Evolutionary conservation across 2,888 invertebrate species (phyloP).

Genomic region (Smittia sp.): DNA sequence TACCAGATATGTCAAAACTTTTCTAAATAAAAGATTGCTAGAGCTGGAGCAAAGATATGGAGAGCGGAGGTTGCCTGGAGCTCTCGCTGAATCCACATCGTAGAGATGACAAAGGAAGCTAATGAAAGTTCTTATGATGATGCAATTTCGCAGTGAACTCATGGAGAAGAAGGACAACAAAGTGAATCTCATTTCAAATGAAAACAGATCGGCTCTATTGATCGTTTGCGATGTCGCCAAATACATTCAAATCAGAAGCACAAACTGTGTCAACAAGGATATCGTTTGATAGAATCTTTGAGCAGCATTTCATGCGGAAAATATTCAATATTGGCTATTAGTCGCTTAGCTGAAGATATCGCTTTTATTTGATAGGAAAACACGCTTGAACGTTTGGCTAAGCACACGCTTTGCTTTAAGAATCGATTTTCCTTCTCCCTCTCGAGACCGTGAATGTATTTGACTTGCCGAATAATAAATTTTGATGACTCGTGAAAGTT

Average conservation of each 20-base stretch:
- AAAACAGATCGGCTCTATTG: neutral
- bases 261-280: neutral
- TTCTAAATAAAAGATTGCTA: neutral
- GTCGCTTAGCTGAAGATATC: slow-evolving; percentile 11
- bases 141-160: too few species aligned
- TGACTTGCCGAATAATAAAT: slow-evolving; percentile 15
- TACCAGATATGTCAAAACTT: slow-evolving; percentile 29
- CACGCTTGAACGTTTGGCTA: neutral
- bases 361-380: slow-evolving; percentile 13
- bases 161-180: too few species aligned
- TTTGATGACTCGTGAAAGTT: slow-evolving; percentile 25
- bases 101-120: too few species aligned
- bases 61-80: too few species aligned
- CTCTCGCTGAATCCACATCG: too few species aligned
- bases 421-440: slow-evolving; percentile 6
- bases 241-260: neutral
- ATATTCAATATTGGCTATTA: slow-evolving; percentile 28
- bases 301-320: slow-evolving; percentile 32
- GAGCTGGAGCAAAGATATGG: too few species aligned
- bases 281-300: slow-evolving; percentile 18
- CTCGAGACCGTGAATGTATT: neutral
- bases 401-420: slow-evolving; percentile 4
- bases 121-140: too few species aligned
- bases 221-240: neutral
- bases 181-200: too few species aligned